Base-by-base conservation (phyloP, 1,140 invertebrate genomes). In the Trypoxylus dichotomus region DNA sequence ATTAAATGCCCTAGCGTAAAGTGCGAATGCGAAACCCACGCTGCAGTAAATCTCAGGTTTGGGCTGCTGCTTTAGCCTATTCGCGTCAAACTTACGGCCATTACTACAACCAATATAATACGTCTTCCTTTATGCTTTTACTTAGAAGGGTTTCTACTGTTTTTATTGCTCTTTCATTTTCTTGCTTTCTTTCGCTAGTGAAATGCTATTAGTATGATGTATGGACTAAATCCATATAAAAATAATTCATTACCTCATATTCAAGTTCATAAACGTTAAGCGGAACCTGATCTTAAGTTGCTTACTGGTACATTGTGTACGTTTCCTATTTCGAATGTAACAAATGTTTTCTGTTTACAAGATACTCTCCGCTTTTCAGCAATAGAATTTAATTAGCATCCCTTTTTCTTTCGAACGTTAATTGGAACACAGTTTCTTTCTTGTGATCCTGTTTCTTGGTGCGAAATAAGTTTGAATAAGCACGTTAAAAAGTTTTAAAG, bases 61-160 rank as follows among this genome's bases (percentile, higher is more conserved):
- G 24, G 60, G 21, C 60, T 29, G 60, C 19, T 10, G 60, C 11
- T 24, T 68, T 27, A 68, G 27, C 24, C 24, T 27, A 68, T 29
- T 24, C 24, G 21, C 24, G 27, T 68, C 60, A 68, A 68, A 68
- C 60, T 24, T 25, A 68, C 27, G 60, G 27, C 60, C 60, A 68
- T 68, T 68, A 68, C 11, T 27, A 24, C 60, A 24, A 68, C 60
- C 21, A 29, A 68, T 68, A 68, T 68, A 68, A 68, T 68, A 68
- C 8, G 60, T 68, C 27, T 24, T 68, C 24, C 24, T 68, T 68
- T 68, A 29, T 68, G 21, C 24, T 24, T 8, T 68, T 68, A 29
- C 19, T 68, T 68, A 24, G 60, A 29, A n/a, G n/a, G 24, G 24
- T 68, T 68, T 68, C 15, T 68, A 27, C 24, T 68, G 60, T 68